These are phyloP conservation scores for Asobara japonica DNA, from an alignment of 1,140 invertebrate genomes.

Conservation along the genomic window DNA sequence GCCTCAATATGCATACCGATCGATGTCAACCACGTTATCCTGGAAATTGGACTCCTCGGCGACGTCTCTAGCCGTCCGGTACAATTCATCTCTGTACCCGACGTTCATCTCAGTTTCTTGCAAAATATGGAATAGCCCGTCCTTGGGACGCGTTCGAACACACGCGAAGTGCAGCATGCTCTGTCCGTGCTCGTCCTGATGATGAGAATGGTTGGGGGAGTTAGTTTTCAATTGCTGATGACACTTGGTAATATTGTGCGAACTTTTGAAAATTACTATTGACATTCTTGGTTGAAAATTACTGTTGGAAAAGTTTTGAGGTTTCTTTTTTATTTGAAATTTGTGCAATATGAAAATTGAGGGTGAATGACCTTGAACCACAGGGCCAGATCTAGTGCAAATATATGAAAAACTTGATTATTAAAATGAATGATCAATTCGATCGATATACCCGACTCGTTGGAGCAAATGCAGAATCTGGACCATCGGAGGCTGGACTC, in stretches of 20 bases:
- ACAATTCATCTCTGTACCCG: constrained; percentile 81
- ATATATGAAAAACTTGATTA: too few species aligned
- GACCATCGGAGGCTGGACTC: constrained; percentile 62
- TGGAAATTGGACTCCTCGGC: constrained; percentile 79
- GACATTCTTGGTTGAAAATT: too few species aligned
- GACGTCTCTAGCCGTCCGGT: constrained; percentile 87
- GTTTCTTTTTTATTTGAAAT: too few species aligned
- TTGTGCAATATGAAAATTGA: too few species aligned
- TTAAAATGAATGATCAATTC: neutral
- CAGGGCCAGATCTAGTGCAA: too few species aligned
- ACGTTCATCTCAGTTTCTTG: constrained; percentile 82
- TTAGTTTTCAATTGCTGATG: too few species aligned
- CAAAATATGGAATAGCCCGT: constrained; percentile 79
- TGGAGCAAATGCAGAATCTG: constrained; percentile 71
- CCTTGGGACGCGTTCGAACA: constrained; percentile 77
- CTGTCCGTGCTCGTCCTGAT: constrained; percentile 86
- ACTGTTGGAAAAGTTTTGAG: too few species aligned
- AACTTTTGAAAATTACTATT: too few species aligned
- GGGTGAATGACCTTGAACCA: too few species aligned
- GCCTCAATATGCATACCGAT: too few species aligned
- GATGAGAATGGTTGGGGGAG: constrained; percentile 24
- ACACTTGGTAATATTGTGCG: too few species aligned
- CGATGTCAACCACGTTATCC: constrained; percentile 85
- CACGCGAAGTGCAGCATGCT: constrained; percentile 90
- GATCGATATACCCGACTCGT: constrained; percentile 68